Evolutionary conservation across 1,140 invertebrate genomes (phyloP).

Genomic region (Drosophila pruinosa): DNA sequence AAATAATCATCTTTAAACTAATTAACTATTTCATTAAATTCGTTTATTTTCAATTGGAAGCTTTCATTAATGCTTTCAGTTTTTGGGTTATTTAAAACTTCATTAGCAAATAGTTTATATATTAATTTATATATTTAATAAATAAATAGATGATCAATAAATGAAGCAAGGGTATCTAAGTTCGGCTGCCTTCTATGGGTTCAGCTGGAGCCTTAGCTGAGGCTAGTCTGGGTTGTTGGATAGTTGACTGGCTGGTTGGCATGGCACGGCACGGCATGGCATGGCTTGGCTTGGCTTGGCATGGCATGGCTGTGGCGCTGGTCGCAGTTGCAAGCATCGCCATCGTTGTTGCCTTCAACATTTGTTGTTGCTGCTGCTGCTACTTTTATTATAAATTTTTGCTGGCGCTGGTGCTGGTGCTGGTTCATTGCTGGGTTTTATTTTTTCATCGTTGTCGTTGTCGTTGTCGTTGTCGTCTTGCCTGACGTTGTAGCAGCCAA

Average conservation of each 20-base stretch:
- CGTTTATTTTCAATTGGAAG: no score
- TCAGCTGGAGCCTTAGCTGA: slow-evolving; percentile 41
- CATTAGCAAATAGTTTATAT: no score
- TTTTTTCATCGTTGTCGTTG: slow-evolving; percentile 41
- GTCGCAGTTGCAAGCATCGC: slow-evolving; percentile 67
- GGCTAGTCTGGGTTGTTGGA: slow-evolving; percentile 48
- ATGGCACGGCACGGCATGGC: slow-evolving; percentile 2
- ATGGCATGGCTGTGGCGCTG: slow-evolving; percentile 11
- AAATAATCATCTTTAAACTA: no score
- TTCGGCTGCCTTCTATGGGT: slow-evolving; percentile 4
- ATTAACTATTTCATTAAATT: no score
- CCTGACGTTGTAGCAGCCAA: slow-evolving; percentile 58
- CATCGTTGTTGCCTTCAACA: slow-evolving; percentile 34
- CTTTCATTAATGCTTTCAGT: no score
- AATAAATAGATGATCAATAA: neutral
- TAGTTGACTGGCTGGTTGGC: slow-evolving; percentile 52
- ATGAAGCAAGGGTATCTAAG: slow-evolving; percentile 28
- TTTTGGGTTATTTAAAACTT: no score
- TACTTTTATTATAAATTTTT: slow-evolving; percentile 74
- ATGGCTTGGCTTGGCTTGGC: neutral
- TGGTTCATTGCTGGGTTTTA: slow-evolving; percentile 64
- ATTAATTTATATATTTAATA: neutral
- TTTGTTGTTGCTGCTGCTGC: slow-evolving; percentile 39
- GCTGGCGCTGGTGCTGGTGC: slow-evolving; percentile 57
- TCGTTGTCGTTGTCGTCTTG: slow-evolving; percentile 52